Conservation (phyloP, 2,113 vertebrate species). For the Thomomys bottae region DNA sequence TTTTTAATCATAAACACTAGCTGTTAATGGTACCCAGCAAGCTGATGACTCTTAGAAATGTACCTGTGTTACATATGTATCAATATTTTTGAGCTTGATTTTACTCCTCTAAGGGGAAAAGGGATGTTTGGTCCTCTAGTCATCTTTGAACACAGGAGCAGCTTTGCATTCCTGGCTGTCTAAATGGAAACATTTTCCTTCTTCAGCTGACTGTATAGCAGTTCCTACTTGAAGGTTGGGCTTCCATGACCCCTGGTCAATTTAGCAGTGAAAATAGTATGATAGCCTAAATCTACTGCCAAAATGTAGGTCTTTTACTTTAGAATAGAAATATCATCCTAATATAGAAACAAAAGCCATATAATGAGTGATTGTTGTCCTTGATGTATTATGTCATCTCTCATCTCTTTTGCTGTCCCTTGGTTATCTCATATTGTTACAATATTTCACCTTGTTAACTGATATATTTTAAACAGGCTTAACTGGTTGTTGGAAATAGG, state of each 20-base stretch:
- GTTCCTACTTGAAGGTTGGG: slow-evolving; percentile 37
- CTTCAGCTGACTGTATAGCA: not conserved
- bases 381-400: too few relatives aligned
- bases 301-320: slow-evolving; percentile 31
- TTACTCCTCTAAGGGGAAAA: not conserved
- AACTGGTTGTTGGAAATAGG: too few relatives aligned
- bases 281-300: slow-evolving; percentile 8
- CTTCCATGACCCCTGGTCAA: not conserved
- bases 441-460: too few relatives aligned
- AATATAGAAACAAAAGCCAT: too few relatives aligned
- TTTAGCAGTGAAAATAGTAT: slow-evolving; percentile 14
- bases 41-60: slow-evolving; percentile 15
- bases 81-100: not conserved
- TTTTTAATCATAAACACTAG: not conserved
- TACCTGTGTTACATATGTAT: not conserved
- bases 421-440: too few relatives aligned
- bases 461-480: too few relatives aligned
- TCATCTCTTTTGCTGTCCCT: too few relatives aligned
- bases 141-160: slow-evolving; percentile 9
- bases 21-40: slow-evolving; percentile 50
- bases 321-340: not conserved
- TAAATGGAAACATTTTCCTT: not conserved
- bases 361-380: too few relatives aligned
- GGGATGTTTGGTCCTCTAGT: not conserved
- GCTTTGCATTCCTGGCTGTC: not conserved